Evolutionary conservation across 2,113 vertebrate species (phyloP), one percentile per base, ranked within the genome.

Genomic region (Pholis gunnellus): DNA sequence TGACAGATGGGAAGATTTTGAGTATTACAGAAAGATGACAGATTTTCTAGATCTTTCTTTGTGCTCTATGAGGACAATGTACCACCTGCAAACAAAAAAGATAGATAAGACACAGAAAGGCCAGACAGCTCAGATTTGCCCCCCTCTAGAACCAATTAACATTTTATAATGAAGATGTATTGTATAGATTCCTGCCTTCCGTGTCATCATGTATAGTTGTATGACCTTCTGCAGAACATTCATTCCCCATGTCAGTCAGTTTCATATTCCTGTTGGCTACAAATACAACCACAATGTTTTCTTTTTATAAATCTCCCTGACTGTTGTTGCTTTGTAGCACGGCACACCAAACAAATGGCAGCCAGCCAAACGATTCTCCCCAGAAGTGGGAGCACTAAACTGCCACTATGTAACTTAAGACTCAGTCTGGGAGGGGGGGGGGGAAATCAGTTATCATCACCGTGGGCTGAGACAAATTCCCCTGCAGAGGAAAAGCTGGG

Each of bases 331-430:
- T 75, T 42, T 50, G 54, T 48, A 84, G 34, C 31, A 8, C 6
- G 34, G n/a, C 59, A 63, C 54, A 69, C 50, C 59, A 70, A 72
- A 70, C 60, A 82, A 72, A 67, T 34, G 2, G 31, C 22, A 52
- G 70, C 50, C 70, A 85, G 44, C 65, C 18, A 9, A 61, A 36
- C 1, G 0, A 66, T 48, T 79, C n/a, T 59, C 50, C 75, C 22
- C 76, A 78, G 66, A 70, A 38, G 52, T 57, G 14, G 66, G 38
- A 64, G 71, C 79, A 78, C 64, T 84, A 64, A 89, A 82, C 48
- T 61, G 44, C 25, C 68, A 38, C 72, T 77, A 42, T 83, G 67
- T 84, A 79, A 86, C 57, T 81, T 72, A 5, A 75, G 64, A 36
- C 36, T 85, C 44, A 63, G 75, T 10, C 54, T 42, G 36, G 18